Base-by-base conservation (phyloP, 2,113 vertebrate species). In the Chascanopsetta lugubris region DNA sequence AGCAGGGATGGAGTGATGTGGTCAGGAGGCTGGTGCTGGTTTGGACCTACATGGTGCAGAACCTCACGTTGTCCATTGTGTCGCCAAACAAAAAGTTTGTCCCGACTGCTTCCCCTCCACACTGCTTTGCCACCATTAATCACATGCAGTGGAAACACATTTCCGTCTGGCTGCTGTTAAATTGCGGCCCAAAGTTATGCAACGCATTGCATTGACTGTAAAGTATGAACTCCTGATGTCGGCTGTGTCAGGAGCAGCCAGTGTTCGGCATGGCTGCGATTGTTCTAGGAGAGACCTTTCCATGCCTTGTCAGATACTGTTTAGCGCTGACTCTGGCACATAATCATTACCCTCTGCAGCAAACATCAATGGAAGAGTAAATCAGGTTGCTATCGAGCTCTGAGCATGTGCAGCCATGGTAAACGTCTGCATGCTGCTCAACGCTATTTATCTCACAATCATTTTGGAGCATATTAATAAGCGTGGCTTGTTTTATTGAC, bases 261-360 rank as follows among this genome's bases (percentile, higher is more conserved):
- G 46, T 48, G 58, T 62, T 46, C 62, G 57, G 79, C 45, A 57
- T 51, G 80, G 61, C 68, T 81, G 70, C 85, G 84, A 73, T 78
- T 87, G 82, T 87, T 82, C 68, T 70, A 88, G 66, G 66, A 72
- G 79, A 90, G 80, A 70, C 87, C 72, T 87, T 86, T 87, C 75
- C 82, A 85, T 82, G 71, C 78, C 83, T 75, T 82, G 85, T 91
- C 91, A 90, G 76, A 89, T 91, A 89, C 78, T 84, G 73, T 89
- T 89, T 80, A 83, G 82, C 82, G 81, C 81, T 61, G 77, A 72
- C 76, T 63, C 64, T 91, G 92, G 75, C 90, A 91, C 85, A 90
- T 89, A 90, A 91, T 92, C 90, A 83, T 91, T 92, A 91, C 57
- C 65, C 75, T 85, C 80, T 77, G 60, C 61, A 75, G 80, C 85